These are phyloP conservation scores for Campylomormyrus numenius DNA, from an alignment of 2,113 vertebrate genomes.

Conservation along the genomic window DNA sequence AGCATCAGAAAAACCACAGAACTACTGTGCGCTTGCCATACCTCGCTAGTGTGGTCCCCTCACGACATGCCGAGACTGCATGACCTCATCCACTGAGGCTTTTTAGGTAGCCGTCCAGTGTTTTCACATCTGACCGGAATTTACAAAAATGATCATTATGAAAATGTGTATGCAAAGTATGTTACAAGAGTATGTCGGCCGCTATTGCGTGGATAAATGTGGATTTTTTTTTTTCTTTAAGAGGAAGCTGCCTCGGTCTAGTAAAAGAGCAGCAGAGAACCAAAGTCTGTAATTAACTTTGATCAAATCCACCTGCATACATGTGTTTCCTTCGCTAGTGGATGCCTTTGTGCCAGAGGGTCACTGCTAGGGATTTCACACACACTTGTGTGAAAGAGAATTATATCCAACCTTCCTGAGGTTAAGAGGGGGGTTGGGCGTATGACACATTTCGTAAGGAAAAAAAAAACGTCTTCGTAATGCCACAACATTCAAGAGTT, in stretches of 20 bases:
- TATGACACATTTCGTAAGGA: neutral
- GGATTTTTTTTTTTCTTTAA: neutral
- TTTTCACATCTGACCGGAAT: neutral
- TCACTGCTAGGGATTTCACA: neutral
- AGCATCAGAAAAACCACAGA: neutral
- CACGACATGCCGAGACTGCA: neutral
- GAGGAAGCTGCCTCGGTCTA: neutral
- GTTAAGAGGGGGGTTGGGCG: neutral
- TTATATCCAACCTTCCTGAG: neutral
- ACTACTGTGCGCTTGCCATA: neutral
- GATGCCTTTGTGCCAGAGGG: neutral
- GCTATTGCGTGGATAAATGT: neutral
- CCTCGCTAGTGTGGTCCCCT: neutral
- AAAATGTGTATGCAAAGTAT: neutral
- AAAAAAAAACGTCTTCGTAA: neutral
- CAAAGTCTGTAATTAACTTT: neutral
- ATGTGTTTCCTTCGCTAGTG: neutral
- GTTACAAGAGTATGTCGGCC: neutral
- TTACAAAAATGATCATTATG: neutral
- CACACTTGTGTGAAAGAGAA: conserved; percentile 5
- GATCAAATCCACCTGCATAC: conserved; percentile 1
- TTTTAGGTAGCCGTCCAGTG: neutral
- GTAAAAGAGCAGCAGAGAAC: neutral
- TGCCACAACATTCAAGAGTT: neutral
- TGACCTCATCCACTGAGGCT: neutral